Base-by-base conservation (phyloP, 2,888 invertebrate genomes). In the Aphodius sticticus region DNA sequence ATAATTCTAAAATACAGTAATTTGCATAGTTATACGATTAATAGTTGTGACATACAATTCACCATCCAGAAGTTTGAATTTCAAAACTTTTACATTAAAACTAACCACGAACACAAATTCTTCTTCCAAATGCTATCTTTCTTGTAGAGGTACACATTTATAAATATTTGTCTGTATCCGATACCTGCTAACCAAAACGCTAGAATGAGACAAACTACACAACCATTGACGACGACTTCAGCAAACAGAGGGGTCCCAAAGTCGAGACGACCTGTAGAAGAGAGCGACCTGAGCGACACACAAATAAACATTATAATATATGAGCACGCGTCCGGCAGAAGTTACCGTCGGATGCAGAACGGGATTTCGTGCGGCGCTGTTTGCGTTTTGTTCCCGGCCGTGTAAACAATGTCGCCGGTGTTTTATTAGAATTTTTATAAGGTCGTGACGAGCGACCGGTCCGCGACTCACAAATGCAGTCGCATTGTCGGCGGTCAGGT, bases 391-490 rank as follows among this genome's bases (percentile, higher is more conserved):
- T 86, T 85, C 81, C 84, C 74, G 83, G 86, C 85, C 86, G 84
- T 86, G 86, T 86, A 87, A 86, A 87, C 87, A 87, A 86, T 85
- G 85, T 84, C 85, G 85, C 84, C 84, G 85, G 86, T 86, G 84
- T 85, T 86, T 85, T 86, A 86, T 86, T 86, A 85, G 84, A 35
- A 84, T 85, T 86, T 85, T 85, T 86, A 86, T 86, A 84, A 84
- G 84, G 85, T 85, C 86, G 86, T 87, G 87, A 87, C 86, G 86
- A 36, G 9, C 53, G 53, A 53, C 53, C 53, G 53, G 7, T 53
- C 53, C 53, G 53, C 53, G 53, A 53, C 53, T 53, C 53, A 12
- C 82, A 85, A 86, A 86, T 85, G 82, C 84, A 82, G 81, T 80
- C 81, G 84, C 84, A 84, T 85, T 86, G 84, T 82, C 84, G 85